phyloP scores from a whole-genome alignment of 1,140 invertebrate species.

The Ceratoteleas bidentatus region DNA sequence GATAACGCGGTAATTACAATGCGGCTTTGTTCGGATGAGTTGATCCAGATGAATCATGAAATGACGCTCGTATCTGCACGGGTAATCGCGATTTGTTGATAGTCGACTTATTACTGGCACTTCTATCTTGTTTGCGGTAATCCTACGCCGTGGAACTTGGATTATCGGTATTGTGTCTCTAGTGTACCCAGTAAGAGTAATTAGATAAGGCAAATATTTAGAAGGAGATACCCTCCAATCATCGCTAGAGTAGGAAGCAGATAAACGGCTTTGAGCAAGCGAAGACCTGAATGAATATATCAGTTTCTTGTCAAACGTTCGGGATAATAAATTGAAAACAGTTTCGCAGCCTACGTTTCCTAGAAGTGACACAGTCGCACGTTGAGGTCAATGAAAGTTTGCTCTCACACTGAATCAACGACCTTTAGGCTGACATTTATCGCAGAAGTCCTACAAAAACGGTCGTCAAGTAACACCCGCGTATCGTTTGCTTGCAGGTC shows the following conservation, averaged over 20 bases:
- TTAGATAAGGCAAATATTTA: conserved; percentile 3
- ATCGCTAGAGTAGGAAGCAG: no score
- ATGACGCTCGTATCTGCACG: conserved; percentile 5
- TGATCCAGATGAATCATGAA: conserved; percentile 26
- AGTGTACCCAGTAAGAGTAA: not conserved
- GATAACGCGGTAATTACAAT: conserved; percentile 23
- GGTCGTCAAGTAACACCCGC: conserved; percentile 3
- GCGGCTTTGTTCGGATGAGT: conserved; percentile 16
- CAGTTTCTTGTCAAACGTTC: not conserved
- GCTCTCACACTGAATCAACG: conserved; percentile 13
- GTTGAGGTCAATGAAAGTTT: not conserved
- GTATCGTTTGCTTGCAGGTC: conserved; percentile 80
- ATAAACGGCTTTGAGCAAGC: no score
- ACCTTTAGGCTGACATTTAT: conserved; percentile 33
- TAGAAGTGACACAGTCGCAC: no score
- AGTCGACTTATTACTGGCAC: conserved; percentile 14
- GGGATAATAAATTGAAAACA: not conserved
- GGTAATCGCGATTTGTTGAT: conserved; percentile 14
- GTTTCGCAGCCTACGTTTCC: no score
- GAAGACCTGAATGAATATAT: no score
- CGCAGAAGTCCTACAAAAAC: not conserved
- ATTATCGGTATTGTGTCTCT: not conserved
- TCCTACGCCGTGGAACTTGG: not conserved
- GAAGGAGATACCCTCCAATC: no score
- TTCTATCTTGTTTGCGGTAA: conserved; percentile 8